A percentile compares a stretch with the other conserved stretches of the same genome.
Conservation (phyloP, 2,797 vertebrate species). For the Mormyrops attenuatus region DNA sequence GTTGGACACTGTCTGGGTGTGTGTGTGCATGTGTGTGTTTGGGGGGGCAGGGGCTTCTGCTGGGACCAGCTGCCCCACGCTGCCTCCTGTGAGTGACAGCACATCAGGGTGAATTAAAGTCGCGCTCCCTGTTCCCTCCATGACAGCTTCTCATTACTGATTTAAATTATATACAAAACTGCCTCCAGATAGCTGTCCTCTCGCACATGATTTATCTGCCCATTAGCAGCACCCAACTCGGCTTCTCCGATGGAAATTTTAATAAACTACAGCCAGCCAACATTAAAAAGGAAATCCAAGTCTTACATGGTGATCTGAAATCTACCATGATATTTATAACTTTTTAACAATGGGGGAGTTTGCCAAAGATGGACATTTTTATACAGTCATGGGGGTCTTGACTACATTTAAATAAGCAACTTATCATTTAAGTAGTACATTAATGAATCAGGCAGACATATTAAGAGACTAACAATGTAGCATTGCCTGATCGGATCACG, state of each 20-base stretch:
- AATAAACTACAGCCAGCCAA: not conserved
- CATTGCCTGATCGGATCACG: not conserved
- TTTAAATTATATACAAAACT: constrained; percentile 8
- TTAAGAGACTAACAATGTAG: not conserved
- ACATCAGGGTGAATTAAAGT: constrained; percentile 2
- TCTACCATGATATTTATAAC: not conserved
- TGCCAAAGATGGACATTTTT: not conserved
- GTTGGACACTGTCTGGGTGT: not conserved
- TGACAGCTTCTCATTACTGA: constrained; percentile 4
- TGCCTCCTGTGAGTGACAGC: not conserved
- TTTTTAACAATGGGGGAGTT: not conserved
- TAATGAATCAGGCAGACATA: not conserved
- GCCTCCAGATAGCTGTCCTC: constrained; percentile 12
- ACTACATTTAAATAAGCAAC: constrained; percentile 6
- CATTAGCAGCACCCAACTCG: not conserved
- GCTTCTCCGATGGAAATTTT: not conserved
- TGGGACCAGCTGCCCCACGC: not conserved
- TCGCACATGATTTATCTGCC: constrained; percentile 5
- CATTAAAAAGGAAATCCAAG: not conserved
- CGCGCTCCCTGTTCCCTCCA: too few species aligned
- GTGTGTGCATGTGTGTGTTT: not conserved
- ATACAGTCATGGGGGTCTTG: not conserved
- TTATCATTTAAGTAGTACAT: not conserved
- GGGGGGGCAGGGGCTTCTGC: not conserved
- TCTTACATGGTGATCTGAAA: not conserved